Percentiles rank a stretch among this genome's conserved stretches.
Evolutionary conservation across 2,888 invertebrate genomes (phyloP).

Genomic region (Apodemia hepburni): DNA sequence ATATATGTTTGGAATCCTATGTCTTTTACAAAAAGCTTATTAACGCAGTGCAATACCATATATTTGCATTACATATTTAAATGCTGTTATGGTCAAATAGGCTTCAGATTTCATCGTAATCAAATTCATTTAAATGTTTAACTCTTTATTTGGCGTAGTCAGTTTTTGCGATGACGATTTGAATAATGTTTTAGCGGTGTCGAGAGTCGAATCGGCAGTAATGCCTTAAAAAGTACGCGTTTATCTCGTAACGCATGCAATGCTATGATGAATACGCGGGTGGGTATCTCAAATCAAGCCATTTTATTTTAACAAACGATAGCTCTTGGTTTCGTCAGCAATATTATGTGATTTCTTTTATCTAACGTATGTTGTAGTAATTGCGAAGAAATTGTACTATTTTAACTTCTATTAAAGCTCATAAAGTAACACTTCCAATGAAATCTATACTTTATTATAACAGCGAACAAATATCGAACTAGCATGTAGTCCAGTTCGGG

Average conservation of each 20-base stretch:
- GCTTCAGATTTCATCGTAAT: slow-evolving; percentile 47
- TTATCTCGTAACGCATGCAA: slow-evolving; percentile 48
- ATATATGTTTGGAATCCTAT: slow-evolving; percentile 2
- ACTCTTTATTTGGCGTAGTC: slow-evolving; percentile 47
- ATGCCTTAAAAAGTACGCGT: slow-evolving; percentile 54
- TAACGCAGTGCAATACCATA: slow-evolving; percentile 30
- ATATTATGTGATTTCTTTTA: too few relatives aligned
- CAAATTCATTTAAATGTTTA: slow-evolving; percentile 56
- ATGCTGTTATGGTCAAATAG: slow-evolving; percentile 34
- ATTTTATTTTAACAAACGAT: slow-evolving; percentile 18
- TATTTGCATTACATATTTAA: slow-evolving; percentile 30
- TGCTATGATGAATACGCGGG: slow-evolving; percentile 54
- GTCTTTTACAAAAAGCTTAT: slow-evolving; percentile 17
- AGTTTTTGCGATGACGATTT: slow-evolving; percentile 53
- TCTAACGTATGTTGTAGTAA: too few relatives aligned
- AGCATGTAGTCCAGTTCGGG: background rate
- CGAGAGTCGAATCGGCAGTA: slow-evolving; percentile 49
- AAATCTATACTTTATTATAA: too few relatives aligned
- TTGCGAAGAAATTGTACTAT: too few relatives aligned
- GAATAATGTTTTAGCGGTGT: slow-evolving; percentile 63
- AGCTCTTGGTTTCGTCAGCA: background rate
- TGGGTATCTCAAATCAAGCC: slow-evolving; percentile 22
- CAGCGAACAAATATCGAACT: too few relatives aligned
- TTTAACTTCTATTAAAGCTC: too few relatives aligned
- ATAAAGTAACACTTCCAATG: too few relatives aligned